Evolutionary conservation across 2,797 vertebrate species (phyloP), one percentile per base, ranked within the genome.

Genomic region (Brachyrhaphis roseni): DNA sequence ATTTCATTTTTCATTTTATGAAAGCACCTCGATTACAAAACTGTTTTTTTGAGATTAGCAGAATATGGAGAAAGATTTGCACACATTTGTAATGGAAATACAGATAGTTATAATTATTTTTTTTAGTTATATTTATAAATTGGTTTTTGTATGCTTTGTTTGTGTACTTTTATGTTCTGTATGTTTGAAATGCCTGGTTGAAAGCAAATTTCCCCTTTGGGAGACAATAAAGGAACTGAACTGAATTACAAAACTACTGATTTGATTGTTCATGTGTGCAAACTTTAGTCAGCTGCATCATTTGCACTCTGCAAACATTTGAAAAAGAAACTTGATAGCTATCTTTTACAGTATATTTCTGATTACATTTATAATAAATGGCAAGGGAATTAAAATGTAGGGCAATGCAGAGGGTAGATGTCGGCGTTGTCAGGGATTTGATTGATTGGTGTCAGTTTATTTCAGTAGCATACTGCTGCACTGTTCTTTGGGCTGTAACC

Each of bases 371-470:
- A 26, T 11, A 4, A 39, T 26, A 26, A 5, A 12, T 70, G 1
- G 26, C 11, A 45, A n/a, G 5, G 10, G 26, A 43, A 26, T n/a
- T 26, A 20, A 68, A 43, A 66, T 41, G 20, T 26, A n/a, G 18
- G 39, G 41, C 4, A 26, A 71, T 15, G 41, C 68, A 70, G 39
- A 70, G 12, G 5, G 13, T 6, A 45, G 11, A 71, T 28, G 26
- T 70, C 23, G 45, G 39, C 41, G 13, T 8, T n/a, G 68, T 62
- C n/a, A 31, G 31, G 49, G 11, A 36, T 36, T 47, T 66, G 68
- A 57, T 53, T 47, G n/a, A 64, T 10, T 75, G 49, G 39, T 70
- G n/a, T 79, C 41, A 28, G 76, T 86, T 78, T 47, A 18, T 78
- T 41, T 72, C 43, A 64, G 28, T 47, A 39, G 43, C 43, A 51